Base-by-base conservation (phyloP, 2,888 invertebrate genomes). In the Pristionchus japonicus region DNA sequence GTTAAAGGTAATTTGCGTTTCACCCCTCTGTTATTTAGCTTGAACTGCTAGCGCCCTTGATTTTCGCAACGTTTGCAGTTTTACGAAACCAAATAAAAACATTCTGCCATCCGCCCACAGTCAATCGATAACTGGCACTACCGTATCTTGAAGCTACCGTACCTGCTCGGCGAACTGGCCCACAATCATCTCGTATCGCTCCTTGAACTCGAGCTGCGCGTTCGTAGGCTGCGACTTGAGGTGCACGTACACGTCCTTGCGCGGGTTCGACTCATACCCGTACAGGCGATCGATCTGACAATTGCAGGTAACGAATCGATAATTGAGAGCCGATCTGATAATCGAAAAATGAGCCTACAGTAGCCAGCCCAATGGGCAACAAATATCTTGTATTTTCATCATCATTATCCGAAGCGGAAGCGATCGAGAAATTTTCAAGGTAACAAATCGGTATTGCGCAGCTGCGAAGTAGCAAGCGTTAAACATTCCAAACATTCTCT, bases 111-210 rank as follows among this genome's bases (percentile, higher is more conserved):
- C 47, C 47, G 9, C 47, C 13, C 47, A 6, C 47, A 6, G 13
- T 47, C 47, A 13, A 47, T 47, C 47, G 47, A 6, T 9, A 47
- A 47, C 47, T 47, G 47, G 13, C 13, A 9, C 47, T 47, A 47
- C 47, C 47, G 47, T 47, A 47, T 13, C 47, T 47, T n/a, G n/a
- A n/a, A n/a, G 7, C 20, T 34, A 49, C 74, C 90, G 83, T 64
- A 96, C 96, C 96, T 98, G 97, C 95, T 99, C 98, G 43, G 98
- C 97, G 95, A 99, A 98, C 95, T 99, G 97, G 34, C 97, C 95
- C 86, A 98, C 97, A 17, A 97, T 97, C 91, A 97, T 97, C 94
- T 97, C 97, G 88, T 96, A 96, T 86, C 98, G 96, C 95, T 98
- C 97, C 89, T 98, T 97, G 95, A 99, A 99, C 95, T 99, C 99